Percentiles rank a stretch among this genome's conserved stretches.
Evolutionary conservation across 2,797 vertebrate species (phyloP).

Genomic region (Melanotaenia boesemani): DNA sequence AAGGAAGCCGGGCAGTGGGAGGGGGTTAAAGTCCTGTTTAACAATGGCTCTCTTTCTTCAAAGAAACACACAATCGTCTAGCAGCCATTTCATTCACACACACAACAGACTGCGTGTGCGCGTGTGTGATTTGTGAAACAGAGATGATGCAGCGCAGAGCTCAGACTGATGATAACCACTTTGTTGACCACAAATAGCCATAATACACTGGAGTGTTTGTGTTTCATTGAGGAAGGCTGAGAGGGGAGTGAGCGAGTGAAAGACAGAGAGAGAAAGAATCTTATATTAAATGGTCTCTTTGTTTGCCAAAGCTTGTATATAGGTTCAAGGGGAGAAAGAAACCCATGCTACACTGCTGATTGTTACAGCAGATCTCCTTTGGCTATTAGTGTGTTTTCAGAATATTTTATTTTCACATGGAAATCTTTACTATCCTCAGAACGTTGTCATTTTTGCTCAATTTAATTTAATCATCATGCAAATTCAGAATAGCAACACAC

Average conservation of each 20-base stretch:
- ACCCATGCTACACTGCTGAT: background rate
- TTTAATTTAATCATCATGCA: too few species aligned
- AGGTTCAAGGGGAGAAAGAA: slow-evolving; percentile 20
- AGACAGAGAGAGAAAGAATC: background rate
- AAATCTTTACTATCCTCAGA: background rate
- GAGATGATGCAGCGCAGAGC: slow-evolving; percentile 43
- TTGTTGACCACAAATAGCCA: slow-evolving; percentile 39
- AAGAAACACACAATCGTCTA: slow-evolving; percentile 56
- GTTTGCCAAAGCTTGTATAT: slow-evolving; percentile 14
- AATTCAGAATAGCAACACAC: too few species aligned
- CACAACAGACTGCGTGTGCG: slow-evolving; percentile 13
- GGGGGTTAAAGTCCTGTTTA: slow-evolving; percentile 18
- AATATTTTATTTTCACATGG: background rate
- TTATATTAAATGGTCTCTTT: slow-evolving; percentile 38
- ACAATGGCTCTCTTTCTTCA: slow-evolving; percentile 69
- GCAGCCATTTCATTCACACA: slow-evolving; percentile 66
- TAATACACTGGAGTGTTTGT: slow-evolving; percentile 45
- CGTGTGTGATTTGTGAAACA: slow-evolving; percentile 28
- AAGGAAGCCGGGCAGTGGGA: slow-evolving; percentile 1
- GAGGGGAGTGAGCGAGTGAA: background rate
- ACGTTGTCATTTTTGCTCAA: background rate
- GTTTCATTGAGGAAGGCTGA: slow-evolving; percentile 40
- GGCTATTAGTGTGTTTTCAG: background rate
- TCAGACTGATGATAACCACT: slow-evolving; percentile 33
- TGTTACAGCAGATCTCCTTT: slow-evolving; percentile 4